These are phyloP conservation scores for Dromococcyx pavoninus DNA, from an alignment of 2,797 vertebrate species.

Conservation along the genomic window DNA sequence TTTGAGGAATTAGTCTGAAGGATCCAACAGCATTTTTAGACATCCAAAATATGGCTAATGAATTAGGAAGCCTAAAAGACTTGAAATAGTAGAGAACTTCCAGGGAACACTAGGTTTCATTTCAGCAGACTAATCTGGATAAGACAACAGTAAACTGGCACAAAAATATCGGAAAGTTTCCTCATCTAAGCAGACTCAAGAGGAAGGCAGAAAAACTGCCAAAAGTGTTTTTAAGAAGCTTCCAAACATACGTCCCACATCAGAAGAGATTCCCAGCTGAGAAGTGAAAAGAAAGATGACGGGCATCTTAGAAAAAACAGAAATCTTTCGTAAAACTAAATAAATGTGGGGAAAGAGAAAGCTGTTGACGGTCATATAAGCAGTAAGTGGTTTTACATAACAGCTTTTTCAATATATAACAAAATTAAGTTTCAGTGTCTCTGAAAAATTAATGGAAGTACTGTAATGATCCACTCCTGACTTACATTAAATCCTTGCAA, in stretches of 20 bases:
- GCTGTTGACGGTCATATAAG: neutral
- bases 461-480: neutral
- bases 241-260: constrained; percentile 64
- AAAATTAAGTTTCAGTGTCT: neutral
- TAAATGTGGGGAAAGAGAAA: constrained; percentile 44
- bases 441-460: constrained; percentile 9
- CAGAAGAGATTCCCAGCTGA: constrained; percentile 44
- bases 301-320: neutral
- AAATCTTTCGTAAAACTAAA: constrained; percentile 51
- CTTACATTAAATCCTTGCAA: neutral
- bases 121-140: constrained; percentile 15
- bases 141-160: neutral
- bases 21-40: neutral
- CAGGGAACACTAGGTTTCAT: constrained; percentile 17
- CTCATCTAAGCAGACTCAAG: constrained; percentile 12
- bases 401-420: constrained; percentile 27
- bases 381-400: neutral
- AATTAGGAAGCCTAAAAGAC: neutral
- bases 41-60: neutral
- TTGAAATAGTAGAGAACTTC: constrained; percentile 22
- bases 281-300: constrained; percentile 24
- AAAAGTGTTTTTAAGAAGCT: constrained; percentile 30
- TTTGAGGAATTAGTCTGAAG: neutral
- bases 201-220: neutral
- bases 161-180: constrained; percentile 25